phyloP scores from a whole-genome alignment of 2,888 invertebrate genomes.

The Busseola fusca region DNA sequence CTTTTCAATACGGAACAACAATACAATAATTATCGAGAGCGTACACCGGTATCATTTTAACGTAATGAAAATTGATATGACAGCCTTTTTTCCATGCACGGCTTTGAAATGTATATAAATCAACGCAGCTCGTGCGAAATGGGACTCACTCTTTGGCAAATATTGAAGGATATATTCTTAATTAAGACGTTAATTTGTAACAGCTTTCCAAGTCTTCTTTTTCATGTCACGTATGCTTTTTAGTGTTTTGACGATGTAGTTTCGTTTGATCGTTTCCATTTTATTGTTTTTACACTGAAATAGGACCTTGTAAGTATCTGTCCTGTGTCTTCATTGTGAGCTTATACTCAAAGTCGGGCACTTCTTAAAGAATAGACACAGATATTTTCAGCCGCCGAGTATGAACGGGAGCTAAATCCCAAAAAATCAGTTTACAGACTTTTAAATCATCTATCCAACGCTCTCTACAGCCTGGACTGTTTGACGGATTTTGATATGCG shows the following conservation, averaged over 20 bases:
- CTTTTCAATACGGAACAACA: slow-evolving; percentile 70
- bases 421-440: not conserved
- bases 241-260: not conserved
- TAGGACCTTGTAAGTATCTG: not conserved
- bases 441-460: too few relatives aligned
- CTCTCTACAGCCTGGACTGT: too few relatives aligned
- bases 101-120: slow-evolving; percentile 16
- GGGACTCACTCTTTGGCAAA: not conserved
- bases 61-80: slow-evolving; percentile 61
- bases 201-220: not conserved
- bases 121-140: not conserved
- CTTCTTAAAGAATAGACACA: not conserved
- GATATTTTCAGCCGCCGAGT: not conserved
- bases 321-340: too few relatives aligned
- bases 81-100: slow-evolving; percentile 39
- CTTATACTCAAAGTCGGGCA: not conserved
- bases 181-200: slow-evolving; percentile 3
- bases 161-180: slow-evolving; percentile 6
- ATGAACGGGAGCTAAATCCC: too few relatives aligned
- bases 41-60: slow-evolving; percentile 59
- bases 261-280: not conserved
- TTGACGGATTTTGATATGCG: too few relatives aligned
- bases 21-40: slow-evolving; percentile 70
- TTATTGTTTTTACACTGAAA: not conserved
- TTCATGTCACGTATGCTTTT: not conserved